Evolutionary conservation across 2,888 invertebrate genomes (phyloP).

Genomic region (Atethmia centrago): DNA sequence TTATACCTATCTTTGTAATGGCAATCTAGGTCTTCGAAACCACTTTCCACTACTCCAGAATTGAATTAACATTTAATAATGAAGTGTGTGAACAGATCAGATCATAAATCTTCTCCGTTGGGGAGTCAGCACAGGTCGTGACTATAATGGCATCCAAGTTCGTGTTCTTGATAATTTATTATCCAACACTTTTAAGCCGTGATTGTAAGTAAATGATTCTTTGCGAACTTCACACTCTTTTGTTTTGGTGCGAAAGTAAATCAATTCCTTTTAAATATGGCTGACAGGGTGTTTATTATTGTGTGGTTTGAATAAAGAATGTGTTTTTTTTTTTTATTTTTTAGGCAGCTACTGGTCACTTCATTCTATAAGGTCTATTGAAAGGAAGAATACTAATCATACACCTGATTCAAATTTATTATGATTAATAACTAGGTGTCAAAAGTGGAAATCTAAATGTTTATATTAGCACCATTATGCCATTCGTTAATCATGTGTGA

Average conservation of each 20-base stretch:
- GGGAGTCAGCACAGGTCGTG: slow-evolving; percentile 85
- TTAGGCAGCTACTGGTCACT: background rate
- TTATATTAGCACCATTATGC: slow-evolving; percentile 38
- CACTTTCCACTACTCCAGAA: slow-evolving; percentile 42
- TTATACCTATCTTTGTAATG: background rate
- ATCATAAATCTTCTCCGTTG: slow-evolving; percentile 82
- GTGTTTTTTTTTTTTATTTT: background rate
- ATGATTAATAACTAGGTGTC: slow-evolving; percentile 17
- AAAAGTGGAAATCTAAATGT: slow-evolving; percentile 29
- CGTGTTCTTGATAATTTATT: slow-evolving; percentile 79
- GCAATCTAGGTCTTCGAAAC: slow-evolving; percentile 31
- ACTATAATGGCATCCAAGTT: slow-evolving; percentile 79
- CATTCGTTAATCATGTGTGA: slow-evolving; percentile 48
- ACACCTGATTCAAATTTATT: slow-evolving; percentile 29
- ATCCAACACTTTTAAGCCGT: slow-evolving; percentile 71
- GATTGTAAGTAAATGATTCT: slow-evolving; percentile 74
- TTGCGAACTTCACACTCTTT: slow-evolving; percentile 59
- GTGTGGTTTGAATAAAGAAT: background rate
- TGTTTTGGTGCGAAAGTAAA: slow-evolving; percentile 47
- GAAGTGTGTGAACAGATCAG: slow-evolving; percentile 61
- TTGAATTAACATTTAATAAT: slow-evolving; percentile 63
- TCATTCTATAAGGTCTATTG: too few relatives aligned
- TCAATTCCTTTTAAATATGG: slow-evolving; percentile 19
- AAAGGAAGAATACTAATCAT: too few relatives aligned
- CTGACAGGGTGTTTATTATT: background rate